Evolutionary conservation across 2,797 vertebrate genomes (phyloP), one percentile per base, ranked within the genome.

Genomic region (Miichthys miiuy): DNA sequence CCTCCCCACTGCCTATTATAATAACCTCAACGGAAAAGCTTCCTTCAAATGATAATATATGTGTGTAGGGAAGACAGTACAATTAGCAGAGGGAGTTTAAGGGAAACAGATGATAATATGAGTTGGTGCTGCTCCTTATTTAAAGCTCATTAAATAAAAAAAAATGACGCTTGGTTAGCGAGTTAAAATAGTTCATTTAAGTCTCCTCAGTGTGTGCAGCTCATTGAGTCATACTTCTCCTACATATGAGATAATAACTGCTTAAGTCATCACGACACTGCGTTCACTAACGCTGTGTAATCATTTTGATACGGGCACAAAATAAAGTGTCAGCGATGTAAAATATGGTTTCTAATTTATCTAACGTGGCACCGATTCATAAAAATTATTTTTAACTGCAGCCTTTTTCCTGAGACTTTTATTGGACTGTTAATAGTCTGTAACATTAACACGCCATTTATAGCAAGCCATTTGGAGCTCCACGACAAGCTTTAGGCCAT

Each of bases 401-500:
- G 41, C 61, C 56, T 62, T 79, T 72, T 56, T 14, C 44, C 58
- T 62, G 17, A 71, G 75, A 67, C 63, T 79, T 89, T 91, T 77
- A 90, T 84, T 89, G 51, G 60, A 69, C 61, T 71, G 68, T 83
- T 88, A 90, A 92, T 86, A 75, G 71, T 83, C 76, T 79, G 60
- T 70, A 84, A 88, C 64, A 85, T 85, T 86, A 90, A 77, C 75
- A 81, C 63, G 47, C 46, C 72, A 72, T 89, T 91, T 81, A 85
- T 79, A 69, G 80, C 60, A 52, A 73, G 68, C 71, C 68, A 79
- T 87, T 88, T 48, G 42, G 52, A 79, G 60, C 68, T 65, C 77
- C 63, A 71, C 83, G 84, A 86, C 74, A 88, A 85, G 84, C 79
- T 87, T 71, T 52, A 85, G 80, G 75, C 79, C 77, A 81, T 91